These are phyloP conservation scores for Lagorchestes hirsutus DNA, from an alignment of 2,797 vertebrate genomes.

Conservation along the genomic window DNA sequence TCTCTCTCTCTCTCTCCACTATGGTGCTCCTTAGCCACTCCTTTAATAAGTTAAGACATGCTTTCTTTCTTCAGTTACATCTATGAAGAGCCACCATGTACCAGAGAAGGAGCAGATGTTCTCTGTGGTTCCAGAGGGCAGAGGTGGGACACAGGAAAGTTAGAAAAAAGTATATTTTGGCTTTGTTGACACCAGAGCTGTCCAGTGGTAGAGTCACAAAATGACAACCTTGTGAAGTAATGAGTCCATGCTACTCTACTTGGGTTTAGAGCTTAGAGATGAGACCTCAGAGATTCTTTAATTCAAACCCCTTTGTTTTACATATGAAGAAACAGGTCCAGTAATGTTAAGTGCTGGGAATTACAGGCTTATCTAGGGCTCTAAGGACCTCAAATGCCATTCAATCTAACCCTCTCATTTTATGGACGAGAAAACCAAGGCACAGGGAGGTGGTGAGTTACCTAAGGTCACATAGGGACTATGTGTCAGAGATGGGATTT, in stretches of 20 bases:
- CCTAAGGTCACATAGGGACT: not conserved
- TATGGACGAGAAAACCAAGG: not conserved
- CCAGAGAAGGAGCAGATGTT: not conserved
- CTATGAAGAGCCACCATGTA: not conserved
- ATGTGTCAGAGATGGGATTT: not conserved
- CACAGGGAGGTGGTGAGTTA: not conserved
- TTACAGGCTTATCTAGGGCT: not conserved
- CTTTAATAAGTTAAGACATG: not conserved
- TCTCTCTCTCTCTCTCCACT: not conserved
- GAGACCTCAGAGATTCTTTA: not conserved
- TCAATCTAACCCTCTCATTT: not conserved
- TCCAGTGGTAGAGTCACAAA: not conserved
- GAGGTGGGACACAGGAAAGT: not conserved
- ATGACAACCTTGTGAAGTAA: not conserved
- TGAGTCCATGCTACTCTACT: not conserved
- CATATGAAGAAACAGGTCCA: not conserved
- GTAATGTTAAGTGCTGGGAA: not conserved
- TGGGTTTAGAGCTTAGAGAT: not conserved
- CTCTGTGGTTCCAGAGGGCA: not conserved
- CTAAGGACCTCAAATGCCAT: not conserved
- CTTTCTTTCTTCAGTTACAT: not conserved
- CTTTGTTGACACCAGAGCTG: not conserved
- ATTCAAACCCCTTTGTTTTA: not conserved
- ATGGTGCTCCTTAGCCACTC: not conserved
- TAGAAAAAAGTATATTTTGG: not conserved